Base-by-base conservation (phyloP, 2,888 invertebrate species). In the Adelphocoris suturalis region DNA sequence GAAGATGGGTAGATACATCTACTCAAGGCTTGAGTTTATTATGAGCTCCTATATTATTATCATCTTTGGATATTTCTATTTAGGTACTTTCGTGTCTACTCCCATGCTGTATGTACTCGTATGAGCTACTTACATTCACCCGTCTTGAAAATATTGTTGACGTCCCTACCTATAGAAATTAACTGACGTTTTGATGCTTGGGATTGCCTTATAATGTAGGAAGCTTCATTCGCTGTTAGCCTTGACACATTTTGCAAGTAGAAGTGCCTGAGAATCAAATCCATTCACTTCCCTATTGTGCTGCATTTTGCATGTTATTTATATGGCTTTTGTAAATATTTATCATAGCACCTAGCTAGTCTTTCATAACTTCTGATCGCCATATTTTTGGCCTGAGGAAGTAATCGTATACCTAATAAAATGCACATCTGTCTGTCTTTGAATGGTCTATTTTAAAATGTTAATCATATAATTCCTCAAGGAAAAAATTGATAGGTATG, bases 231-330 rank as follows among this genome's bases (percentile, higher is more conserved):
- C 46, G 47, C 37, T 68, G 78, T 78, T 28, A 37, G 47, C 78
- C 37, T 78, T 46, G 46, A 78, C n/a, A 47, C 78, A 46, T 78
- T 78, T 78, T 46, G 46, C 37, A 16, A 46, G 46, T 78, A 46
- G 78, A 78, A 78, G 78, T 78, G 78, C 78, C 78, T 78, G 78
- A 78, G 68, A 68, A 19, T 23, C 68, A 68, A 68, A 68, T 23
- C 23, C 68, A 68, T 23, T 68, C 68, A 68, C 68, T 68, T 68
- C 68, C 68, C 23, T 68, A 23, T 68, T 68, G 12, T 68, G 68
- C 68, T 68, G 68, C 68, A 68, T 68, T 23, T 23, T 27, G 27
- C 12, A 19, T 68, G 27, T 68, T 68, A 68, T 68, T 68, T 19
- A 19, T 68, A 19, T 11, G 68, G 19, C 68, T 68, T 68, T 68